Evolutionary conservation across 2,113 vertebrate genomes (phyloP), one percentile per base, ranked within the genome.

Genomic region (Syngnathoides biaculeatus): DNA sequence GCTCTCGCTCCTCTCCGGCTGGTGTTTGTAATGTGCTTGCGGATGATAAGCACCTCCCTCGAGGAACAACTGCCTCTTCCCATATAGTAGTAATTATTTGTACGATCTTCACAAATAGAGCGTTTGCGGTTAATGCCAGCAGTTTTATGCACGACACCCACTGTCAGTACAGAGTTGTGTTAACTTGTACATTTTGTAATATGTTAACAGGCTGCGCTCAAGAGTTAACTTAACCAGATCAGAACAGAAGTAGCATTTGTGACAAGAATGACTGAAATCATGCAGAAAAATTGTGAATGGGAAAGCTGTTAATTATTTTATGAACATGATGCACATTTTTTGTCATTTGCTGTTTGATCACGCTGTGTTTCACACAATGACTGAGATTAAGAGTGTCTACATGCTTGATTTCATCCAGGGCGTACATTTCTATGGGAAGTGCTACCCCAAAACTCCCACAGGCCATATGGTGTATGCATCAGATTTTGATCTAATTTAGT

Each of bases 41-140:
- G 75, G 79, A 82, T 73, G 73, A 80, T 80, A 75, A 79, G 73
- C 71, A 77, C 77, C 72, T 79, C 57, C 74, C 72, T 64, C 65
- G 43, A 67, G 67, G 22, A 56, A 53, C 64, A 40, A 30, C 53
- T 72, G 62, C 65, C 52, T 17, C 61, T 61, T 22, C 50, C 40
- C 60, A 69, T 76, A 73, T 79, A 77, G 71, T 24, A 55, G 65
- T 69, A 58, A 75, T 83, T 68, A 86, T 79, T 57, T n/a, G n/a
- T n/a, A n/a, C n/a, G n/a, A n/a, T n/a, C n/a, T n/a, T n/a, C n/a
- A n/a, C n/a, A n/a, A n/a, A n/a, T n/a, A n/a, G 20, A 13, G 5
- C 19, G 38, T 15, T 38, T 42, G 20, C 22, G 2, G 15, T 19
- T 35, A 38, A 35, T 38, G 15, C 27, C 27, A 19, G 19, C 15